These are phyloP conservation scores for Anolis sagrei DNA, from an alignment of 2,113 vertebrate genomes.

Conservation along the genomic window DNA sequence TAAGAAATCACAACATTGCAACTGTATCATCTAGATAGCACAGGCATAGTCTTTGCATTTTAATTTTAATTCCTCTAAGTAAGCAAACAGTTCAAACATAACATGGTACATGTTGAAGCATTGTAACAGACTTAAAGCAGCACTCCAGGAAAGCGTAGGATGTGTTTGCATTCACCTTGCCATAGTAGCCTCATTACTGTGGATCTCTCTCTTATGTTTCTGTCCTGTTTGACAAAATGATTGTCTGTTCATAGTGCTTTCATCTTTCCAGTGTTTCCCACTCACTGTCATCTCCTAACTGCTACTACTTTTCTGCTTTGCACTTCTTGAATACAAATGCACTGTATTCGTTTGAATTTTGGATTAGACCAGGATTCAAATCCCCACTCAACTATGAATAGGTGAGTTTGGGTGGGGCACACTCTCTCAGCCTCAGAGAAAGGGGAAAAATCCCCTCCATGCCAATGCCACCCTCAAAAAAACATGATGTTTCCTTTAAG, in stretches of 20 bases:
- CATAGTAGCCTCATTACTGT: background rate
- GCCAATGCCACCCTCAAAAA: too few species aligned
- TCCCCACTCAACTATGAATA: too few species aligned
- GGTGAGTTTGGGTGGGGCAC: too few species aligned
- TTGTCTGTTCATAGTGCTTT: background rate
- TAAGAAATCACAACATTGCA: fast-evolving
- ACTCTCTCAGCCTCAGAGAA: too few species aligned
- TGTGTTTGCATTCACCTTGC: background rate
- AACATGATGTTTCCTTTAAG: too few species aligned
- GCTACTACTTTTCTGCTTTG: background rate
- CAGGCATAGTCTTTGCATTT: background rate
- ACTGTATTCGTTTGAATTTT: too few species aligned
- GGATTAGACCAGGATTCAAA: too few species aligned
- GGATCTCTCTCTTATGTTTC: background rate
- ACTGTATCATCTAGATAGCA: background rate
- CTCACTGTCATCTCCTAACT: background rate
- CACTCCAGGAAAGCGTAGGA: background rate
- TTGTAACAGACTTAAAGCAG: background rate
- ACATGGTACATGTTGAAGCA: background rate
- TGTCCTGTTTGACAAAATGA: background rate
- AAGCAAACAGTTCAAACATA: background rate
- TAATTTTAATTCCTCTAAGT: background rate
- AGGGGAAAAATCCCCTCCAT: too few species aligned
- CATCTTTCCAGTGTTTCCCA: background rate
- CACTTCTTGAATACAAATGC: background rate